These are phyloP conservation scores for Nymphalis c-album DNA, from an alignment of 2,888 invertebrate genomes.

Conservation along the genomic window DNA sequence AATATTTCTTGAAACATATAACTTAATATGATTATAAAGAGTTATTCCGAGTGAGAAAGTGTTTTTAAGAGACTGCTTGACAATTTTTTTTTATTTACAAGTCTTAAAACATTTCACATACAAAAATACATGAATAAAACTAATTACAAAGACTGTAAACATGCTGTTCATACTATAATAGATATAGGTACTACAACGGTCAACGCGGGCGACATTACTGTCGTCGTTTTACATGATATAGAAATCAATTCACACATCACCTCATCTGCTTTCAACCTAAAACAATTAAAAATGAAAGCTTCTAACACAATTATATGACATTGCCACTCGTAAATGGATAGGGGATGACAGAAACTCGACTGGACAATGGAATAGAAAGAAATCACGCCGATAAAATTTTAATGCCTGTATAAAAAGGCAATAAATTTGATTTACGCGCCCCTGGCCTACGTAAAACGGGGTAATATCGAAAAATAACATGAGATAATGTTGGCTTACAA, in stretches of 20 bases:
- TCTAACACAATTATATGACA: constrained; percentile 21
- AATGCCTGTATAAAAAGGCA: constrained; percentile 79
- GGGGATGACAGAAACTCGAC: constrained; percentile 60
- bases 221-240: neutral
- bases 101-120: no score
- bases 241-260: neutral
- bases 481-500: constrained; percentile 77
- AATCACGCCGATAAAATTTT: constrained; percentile 79
- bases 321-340: constrained; percentile 37
- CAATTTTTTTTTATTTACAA: no score
- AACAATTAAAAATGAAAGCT: constrained; percentile 17
- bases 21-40: no score
- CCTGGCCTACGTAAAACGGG: constrained; percentile 70
- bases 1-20: no score
- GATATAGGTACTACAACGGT: no score
- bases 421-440: constrained; percentile 80
- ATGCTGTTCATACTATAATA: no score
- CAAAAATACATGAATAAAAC: no score
- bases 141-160: no score
- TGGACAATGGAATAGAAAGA: constrained; percentile 74
- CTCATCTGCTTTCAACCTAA: no score
- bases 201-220: no score
- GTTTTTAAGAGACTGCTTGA: no score
- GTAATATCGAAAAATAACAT: constrained; percentile 80
- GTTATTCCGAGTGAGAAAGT: no score